phyloP scores from a whole-genome alignment of 2,113 vertebrate genomes.

The Ranitomeya imitator region DNA sequence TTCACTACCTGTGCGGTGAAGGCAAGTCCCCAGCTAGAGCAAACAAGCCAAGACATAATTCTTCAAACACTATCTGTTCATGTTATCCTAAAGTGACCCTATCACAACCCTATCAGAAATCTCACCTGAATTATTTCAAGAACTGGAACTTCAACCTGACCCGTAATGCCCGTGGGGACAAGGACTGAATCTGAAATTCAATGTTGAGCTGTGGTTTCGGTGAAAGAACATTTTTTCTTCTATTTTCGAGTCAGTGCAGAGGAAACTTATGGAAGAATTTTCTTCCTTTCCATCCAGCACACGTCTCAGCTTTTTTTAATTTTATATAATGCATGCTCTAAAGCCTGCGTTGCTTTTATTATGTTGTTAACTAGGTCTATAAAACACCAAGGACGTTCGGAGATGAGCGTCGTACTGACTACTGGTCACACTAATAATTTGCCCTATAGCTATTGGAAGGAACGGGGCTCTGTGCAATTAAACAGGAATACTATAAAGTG shows the following conservation, averaged over 20 bases:
- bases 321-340: conserved; percentile 23
- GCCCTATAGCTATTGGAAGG: conserved; percentile 53
- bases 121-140: conserved; percentile 57
- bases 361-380: conserved; percentile 51
- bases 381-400: conserved; percentile 51
- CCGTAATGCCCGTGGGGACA: conserved; percentile 38
- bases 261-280: conserved; percentile 23
- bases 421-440: conserved; percentile 51
- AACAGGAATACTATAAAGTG: conserved; percentile 49
- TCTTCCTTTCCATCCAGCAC: conserved; percentile 23
- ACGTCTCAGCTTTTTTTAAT: conserved; percentile 19
- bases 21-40: conserved; percentile 50
- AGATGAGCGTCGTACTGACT: conserved; percentile 31
- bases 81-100: conserved; percentile 53
- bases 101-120: conserved; percentile 49
- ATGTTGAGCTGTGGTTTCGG: conserved; percentile 45
- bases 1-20: conserved; percentile 57
- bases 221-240: conserved; percentile 1
- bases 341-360: conserved; percentile 50
- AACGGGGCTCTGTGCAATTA: conserved; percentile 56
- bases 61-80: conserved; percentile 49
- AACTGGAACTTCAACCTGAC: conserved; percentile 47
- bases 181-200: conserved; percentile 52
- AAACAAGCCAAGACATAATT: conserved; percentile 59
- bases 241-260: conserved; percentile 25